phyloP scores from a whole-genome alignment of 1,140 invertebrate genomes.

The Parapsyche elsis region DNA sequence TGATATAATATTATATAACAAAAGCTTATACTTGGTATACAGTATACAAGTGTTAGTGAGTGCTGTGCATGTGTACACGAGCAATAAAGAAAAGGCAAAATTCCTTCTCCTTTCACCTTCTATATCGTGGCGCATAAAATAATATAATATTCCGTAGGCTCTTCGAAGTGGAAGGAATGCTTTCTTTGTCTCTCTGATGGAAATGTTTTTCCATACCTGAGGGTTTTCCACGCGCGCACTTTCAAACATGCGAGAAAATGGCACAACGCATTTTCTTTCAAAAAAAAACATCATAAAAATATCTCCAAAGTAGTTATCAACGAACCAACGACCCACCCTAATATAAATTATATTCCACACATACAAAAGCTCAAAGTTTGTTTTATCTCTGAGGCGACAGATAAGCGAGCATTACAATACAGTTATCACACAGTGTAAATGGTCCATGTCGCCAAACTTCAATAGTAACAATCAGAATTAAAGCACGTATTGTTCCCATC shows the following conservation, averaged over 20 bases:
- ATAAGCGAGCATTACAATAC: too few relatives aligned
- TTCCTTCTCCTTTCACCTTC: constrained; percentile 25
- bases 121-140: constrained; percentile 18
- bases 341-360: neutral
- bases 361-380: neutral
- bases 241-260: neutral
- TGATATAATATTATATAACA: neutral
- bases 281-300: neutral
- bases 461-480: neutral
- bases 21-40: neutral
- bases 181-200: constrained; percentile 38
- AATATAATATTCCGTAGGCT: constrained; percentile 31
- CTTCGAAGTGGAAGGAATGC: constrained; percentile 20
- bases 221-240: constrained; percentile 27
- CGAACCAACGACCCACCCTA: neutral
- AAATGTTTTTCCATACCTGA: constrained; percentile 40
- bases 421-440: too few relatives aligned
- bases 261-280: neutral
- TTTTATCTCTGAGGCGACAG: too few relatives aligned
- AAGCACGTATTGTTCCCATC: neutral
- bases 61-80: neutral
- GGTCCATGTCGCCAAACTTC: neutral
- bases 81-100: constrained; percentile 27
- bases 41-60: neutral
- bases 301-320: too few relatives aligned